Conservation (phyloP, 2,888 invertebrate genomes). For the Hemicrepidius hirtus region DNA sequence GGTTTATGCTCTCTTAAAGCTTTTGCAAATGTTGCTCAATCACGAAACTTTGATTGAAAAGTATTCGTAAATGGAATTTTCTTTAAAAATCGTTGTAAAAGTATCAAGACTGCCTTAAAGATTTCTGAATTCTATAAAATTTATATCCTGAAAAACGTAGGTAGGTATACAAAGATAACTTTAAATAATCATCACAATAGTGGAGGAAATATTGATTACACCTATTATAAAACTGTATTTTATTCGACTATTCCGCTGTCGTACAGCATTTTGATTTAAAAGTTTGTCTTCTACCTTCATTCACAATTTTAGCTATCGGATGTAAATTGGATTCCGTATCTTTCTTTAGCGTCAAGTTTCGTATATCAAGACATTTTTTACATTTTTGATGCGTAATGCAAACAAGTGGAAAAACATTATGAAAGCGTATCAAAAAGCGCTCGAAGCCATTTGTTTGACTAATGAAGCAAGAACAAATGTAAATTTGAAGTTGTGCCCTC, state of each 20-base stretch:
- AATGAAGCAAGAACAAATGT: conserved; percentile 19
- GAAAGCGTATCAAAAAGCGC: conserved; percentile 12
- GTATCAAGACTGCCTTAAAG: too few relatives aligned
- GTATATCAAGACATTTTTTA: conserved; percentile 8
- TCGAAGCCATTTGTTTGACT: conserved; percentile 24
- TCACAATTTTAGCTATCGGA: background rate
- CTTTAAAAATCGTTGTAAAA: background rate
- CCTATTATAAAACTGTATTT: background rate
- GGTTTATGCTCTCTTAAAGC: conserved; percentile 4
- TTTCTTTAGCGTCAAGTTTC: background rate
- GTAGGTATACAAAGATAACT: too few relatives aligned
- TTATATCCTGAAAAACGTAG: too few relatives aligned
- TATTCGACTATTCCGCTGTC: background rate
- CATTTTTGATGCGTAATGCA: background rate
- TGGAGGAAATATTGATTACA: too few relatives aligned
- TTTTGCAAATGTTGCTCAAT: background rate
- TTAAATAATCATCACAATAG: background rate
- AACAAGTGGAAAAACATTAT: conserved; percentile 20
- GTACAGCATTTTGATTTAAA: background rate
- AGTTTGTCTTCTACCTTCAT: background rate
- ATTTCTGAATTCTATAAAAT: too few relatives aligned
- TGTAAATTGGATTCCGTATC: background rate
- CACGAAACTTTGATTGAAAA: conserved; percentile 4
- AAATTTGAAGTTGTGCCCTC: conserved; percentile 1
- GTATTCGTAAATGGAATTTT: background rate